Evolutionary conservation across 2,113 vertebrate genomes (phyloP).

Genomic region (Sceloporus tristichus): DNA sequence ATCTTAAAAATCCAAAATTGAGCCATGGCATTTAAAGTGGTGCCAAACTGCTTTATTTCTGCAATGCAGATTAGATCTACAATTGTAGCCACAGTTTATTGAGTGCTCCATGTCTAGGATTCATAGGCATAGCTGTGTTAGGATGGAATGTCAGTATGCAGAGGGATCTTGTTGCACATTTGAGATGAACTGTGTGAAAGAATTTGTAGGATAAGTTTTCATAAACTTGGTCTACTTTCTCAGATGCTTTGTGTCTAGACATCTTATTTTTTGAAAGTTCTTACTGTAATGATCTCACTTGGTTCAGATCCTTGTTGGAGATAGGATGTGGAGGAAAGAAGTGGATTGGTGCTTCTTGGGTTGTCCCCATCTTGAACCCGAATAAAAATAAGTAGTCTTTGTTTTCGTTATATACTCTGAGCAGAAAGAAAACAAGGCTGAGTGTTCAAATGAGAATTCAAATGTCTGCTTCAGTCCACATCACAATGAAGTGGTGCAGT

Average conservation of each 20-base stretch:
- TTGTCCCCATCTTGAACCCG: slow-evolving; percentile 56
- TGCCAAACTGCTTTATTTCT: no score
- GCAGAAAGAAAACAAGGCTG: slow-evolving; percentile 71
- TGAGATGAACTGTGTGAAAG: no score
- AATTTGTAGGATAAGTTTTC: no score
- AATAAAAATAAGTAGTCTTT: slow-evolving; percentile 56
- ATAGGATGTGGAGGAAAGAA: background rate
- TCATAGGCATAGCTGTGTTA: no score
- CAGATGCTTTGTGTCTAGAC: background rate
- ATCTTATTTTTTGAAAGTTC: background rate
- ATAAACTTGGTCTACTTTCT: no score
- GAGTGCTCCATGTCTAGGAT: background rate
- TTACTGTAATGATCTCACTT: background rate
- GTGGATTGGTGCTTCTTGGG: background rate
- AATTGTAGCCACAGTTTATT: background rate
- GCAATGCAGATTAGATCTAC: no score
- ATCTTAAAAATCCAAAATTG: no score
- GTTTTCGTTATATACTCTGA: slow-evolving; percentile 64
- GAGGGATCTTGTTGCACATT: no score
- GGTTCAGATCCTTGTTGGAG: background rate
- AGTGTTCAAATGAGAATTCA: slow-evolving; percentile 56
- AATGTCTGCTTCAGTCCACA: slow-evolving; percentile 58
- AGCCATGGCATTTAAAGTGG: no score
- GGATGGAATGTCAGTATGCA: no score
- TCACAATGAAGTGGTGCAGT: slow-evolving; percentile 74